These are phyloP conservation scores for Sebastes glaucus DNA, from an alignment of 2,797 vertebrate species.

Conservation along the genomic window DNA sequence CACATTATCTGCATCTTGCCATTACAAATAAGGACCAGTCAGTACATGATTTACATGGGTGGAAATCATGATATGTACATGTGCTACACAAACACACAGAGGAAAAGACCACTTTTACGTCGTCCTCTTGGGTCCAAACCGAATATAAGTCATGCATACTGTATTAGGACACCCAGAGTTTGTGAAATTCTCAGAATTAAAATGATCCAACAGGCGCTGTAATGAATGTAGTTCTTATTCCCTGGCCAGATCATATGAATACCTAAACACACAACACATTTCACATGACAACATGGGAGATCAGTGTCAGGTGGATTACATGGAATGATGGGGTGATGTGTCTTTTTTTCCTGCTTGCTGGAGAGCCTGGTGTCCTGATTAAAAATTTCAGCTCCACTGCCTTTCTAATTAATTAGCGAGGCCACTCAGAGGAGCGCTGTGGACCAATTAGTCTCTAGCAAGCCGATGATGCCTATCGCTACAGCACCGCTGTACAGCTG, in stretches of 20 bases:
- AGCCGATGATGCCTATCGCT: constrained; percentile 83
- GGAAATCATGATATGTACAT: constrained; percentile 14
- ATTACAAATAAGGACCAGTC: constrained; percentile 9
- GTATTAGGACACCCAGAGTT: constrained; percentile 37
- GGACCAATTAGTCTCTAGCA: constrained; percentile 83
- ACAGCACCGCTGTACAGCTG: constrained; percentile 80
- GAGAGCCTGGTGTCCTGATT: constrained; percentile 82
- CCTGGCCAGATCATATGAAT: constrained; percentile 59
- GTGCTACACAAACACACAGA: constrained; percentile 22
- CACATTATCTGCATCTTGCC: not conserved
- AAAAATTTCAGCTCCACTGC: constrained; percentile 86
- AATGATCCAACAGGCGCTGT: constrained; percentile 50
- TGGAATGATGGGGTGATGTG: constrained; percentile 75
- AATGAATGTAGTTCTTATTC: constrained; percentile 64
- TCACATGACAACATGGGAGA: constrained; percentile 67
- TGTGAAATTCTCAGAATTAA: constrained; percentile 50
- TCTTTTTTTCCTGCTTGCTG: constrained; percentile 60
- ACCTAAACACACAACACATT: constrained; percentile 70
- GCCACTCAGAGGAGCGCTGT: constrained; percentile 80
- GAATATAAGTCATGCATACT: constrained; percentile 49
- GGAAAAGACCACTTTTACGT: constrained; percentile 16
- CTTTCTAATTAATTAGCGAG: constrained; percentile 87
- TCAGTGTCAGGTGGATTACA: constrained; percentile 81
- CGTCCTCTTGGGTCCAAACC: constrained; percentile 20
- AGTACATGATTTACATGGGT: constrained; percentile 3